Percentiles rank a stretch among this genome's conserved stretches.
These are phyloP conservation scores for Argynnis bischoffii DNA, from an alignment of 2,888 invertebrate species.

Conservation along the genomic window DNA sequence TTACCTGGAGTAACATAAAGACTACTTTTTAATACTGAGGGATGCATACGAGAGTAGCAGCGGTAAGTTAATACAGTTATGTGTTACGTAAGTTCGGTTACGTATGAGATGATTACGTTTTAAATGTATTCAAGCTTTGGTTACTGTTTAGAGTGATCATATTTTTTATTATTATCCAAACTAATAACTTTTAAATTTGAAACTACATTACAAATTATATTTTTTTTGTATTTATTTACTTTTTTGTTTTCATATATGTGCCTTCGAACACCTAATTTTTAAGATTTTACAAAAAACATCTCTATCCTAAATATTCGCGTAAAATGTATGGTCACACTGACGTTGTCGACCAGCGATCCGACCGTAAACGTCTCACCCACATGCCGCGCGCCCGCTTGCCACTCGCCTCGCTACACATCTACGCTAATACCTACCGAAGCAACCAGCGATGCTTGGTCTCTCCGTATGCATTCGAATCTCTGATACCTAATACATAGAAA, in stretches of 20 bases:
- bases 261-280: not conserved
- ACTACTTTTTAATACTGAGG: no score
- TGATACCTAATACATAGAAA: constrained; percentile 41
- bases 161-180: no score
- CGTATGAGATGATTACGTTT: no score
- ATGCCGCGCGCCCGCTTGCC: constrained; percentile 76
- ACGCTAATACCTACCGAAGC: constrained; percentile 62
- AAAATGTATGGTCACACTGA: constrained; percentile 52
- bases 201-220: no score
- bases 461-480: constrained; percentile 45
- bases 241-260: not conserved
- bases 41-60: no score
- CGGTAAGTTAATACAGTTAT: no score
- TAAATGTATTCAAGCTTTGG: no score
- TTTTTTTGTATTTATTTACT: no score
- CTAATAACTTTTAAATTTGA: no score
- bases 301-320: constrained; percentile 20
- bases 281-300: not conserved
- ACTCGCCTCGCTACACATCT: constrained; percentile 70
- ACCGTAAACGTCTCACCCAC: constrained; percentile 82
- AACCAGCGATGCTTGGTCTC: constrained; percentile 52
- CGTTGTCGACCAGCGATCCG: constrained; percentile 78
- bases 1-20: no score
- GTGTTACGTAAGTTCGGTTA: no score
- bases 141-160: no score